These are phyloP conservation scores for Cataglyphis albicans DNA, from an alignment of 2,888 invertebrate species.

Conservation along the genomic window DNA sequence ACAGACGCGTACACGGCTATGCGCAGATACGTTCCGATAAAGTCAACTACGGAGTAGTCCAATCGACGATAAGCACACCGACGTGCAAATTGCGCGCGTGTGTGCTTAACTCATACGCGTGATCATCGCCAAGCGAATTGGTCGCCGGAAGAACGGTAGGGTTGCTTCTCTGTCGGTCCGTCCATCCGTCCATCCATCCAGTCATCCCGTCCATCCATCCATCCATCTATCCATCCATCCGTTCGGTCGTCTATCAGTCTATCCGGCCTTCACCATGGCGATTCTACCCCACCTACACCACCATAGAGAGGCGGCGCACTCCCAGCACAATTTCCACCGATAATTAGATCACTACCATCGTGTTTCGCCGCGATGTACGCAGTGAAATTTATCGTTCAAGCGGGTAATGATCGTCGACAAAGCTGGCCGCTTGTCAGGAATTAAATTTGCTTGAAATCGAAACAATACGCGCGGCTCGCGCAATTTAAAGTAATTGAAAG, in stretches of 20 bases:
- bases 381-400: slow-evolving; percentile 70
- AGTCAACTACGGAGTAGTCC: slow-evolving; percentile 66
- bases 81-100: slow-evolving; percentile 44
- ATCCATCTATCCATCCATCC: slow-evolving; percentile 56
- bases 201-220: slow-evolving; percentile 12
- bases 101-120: slow-evolving; percentile 60
- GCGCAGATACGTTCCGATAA: slow-evolving; percentile 73
- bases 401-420: slow-evolving; percentile 46
- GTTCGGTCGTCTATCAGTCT: slow-evolving; percentile 55
- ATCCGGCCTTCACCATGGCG: slow-evolving; percentile 58
- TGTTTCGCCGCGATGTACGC: slow-evolving; percentile 71
- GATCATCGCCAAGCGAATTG: slow-evolving; percentile 69
- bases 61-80: slow-evolving; percentile 59
- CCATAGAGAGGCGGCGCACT: slow-evolving; percentile 60
- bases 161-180: slow-evolving; percentile 59
- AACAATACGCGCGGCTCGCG: slow-evolving; percentile 27
- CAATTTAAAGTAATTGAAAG: slow-evolving; percentile 14
- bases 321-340: slow-evolving; percentile 75
- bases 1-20: slow-evolving; percentile 56
- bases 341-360: slow-evolving; percentile 75
- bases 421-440: slow-evolving; percentile 51
- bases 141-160: slow-evolving; percentile 67
- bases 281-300: slow-evolving; percentile 39
- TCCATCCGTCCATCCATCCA: slow-evolving; percentile 54
- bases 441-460: slow-evolving; percentile 48